Conservation (phyloP, 2,888 invertebrate species). For the Hypsopygia costalis region DNA sequence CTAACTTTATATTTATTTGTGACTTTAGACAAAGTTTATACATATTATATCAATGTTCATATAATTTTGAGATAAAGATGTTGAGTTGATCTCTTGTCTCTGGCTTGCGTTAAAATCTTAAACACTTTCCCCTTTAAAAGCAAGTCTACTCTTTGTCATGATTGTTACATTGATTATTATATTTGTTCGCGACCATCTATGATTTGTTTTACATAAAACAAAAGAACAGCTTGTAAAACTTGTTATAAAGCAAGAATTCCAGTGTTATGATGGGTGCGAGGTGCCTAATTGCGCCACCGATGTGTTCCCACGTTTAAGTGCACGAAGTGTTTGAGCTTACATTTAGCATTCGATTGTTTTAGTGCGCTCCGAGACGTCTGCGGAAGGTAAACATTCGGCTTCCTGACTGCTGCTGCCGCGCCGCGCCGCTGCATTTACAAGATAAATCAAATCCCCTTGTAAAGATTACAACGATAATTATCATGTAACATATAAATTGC, state of each 20-base stretch:
- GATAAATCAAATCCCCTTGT: neutral
- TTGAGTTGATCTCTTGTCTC: no score
- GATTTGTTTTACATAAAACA: conserved; percentile 6
- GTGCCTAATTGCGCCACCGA: conserved; percentile 69
- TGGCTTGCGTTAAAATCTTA: no score
- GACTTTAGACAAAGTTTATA: no score
- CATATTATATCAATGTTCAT: no score
- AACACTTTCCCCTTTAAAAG: no score
- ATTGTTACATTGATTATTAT: no score
- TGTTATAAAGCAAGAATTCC: conserved; percentile 39
- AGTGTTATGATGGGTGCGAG: conserved; percentile 46
- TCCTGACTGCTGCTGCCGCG: conserved; percentile 43
- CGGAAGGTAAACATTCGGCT: conserved; percentile 66
- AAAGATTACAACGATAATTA: conserved; percentile 1
- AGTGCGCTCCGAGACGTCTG: conserved; percentile 72
- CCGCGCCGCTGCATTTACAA: neutral
- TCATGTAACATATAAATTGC: no score
- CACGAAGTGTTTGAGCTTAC: conserved; percentile 70
- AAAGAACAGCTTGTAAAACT: conserved; percentile 15
- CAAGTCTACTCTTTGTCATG: no score
- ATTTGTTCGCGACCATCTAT: no score
- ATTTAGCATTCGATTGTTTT: conserved; percentile 80
- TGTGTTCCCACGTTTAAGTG: conserved; percentile 77
- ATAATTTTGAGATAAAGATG: no score
- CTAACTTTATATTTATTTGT: no score